phyloP scores from a whole-genome alignment of 2,888 invertebrate species.

The Melangyna quadrimaculata region DNA sequence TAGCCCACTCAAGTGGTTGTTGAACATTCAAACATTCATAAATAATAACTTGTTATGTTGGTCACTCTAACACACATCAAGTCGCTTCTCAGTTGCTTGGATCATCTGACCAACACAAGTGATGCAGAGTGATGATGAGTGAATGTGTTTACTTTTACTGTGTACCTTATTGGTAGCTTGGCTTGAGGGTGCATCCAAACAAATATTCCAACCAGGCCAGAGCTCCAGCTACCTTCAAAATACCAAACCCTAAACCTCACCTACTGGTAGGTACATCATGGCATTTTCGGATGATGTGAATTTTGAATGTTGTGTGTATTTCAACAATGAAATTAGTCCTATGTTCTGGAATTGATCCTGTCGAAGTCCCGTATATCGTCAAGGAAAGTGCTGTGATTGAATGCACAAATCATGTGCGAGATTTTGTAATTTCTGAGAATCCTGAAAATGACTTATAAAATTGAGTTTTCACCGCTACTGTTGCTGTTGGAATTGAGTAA shows the following conservation, averaged over 20 bases:
- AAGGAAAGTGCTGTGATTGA: conserved; percentile 37
- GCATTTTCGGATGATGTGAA: conserved; percentile 38
- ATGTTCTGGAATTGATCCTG: neutral
- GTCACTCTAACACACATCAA: neutral
- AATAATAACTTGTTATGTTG: neutral
- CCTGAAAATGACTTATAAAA: conserved; percentile 53
- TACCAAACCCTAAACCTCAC: neutral
- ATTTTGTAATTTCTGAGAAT: conserved; percentile 1
- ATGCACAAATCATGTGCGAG: conserved; percentile 32
- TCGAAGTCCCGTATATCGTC: conserved; percentile 12
- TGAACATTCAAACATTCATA: no score
- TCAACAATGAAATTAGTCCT: neutral
- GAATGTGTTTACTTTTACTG: conserved; percentile 56
- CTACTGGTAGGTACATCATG: neutral
- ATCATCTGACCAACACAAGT: neutral
- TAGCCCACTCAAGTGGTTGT: no score
- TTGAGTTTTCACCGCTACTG: conserved; percentile 28
- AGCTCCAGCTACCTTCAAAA: neutral
- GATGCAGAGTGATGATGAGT: neutral
- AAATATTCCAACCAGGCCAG: neutral
- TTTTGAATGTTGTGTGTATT: conserved; percentile 40
- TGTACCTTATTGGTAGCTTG: conserved; percentile 61
- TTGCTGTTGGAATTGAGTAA: neutral
- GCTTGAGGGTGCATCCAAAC: conserved; percentile 42
- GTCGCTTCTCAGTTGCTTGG: conserved; percentile 1